A percentile compares a stretch with the other conserved stretches of the same genome.
Evolutionary conservation across 2,113 vertebrate species (phyloP).

Genomic region (Elgaria multicarinata): DNA sequence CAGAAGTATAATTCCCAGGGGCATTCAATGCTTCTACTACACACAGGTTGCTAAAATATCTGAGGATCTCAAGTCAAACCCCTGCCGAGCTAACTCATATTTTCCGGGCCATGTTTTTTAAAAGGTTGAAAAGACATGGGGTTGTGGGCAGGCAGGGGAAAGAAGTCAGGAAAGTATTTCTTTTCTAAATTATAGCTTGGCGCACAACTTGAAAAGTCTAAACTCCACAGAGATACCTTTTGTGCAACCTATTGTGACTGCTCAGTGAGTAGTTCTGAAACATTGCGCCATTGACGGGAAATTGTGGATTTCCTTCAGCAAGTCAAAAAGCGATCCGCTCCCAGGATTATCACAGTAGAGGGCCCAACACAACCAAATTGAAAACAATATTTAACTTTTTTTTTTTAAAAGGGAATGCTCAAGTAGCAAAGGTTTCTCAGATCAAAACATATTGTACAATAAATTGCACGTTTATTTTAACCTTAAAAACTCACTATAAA

Average conservation of each 20-base stretch:
- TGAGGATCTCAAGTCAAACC: conserved; percentile 10
- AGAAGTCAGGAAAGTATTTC: background rate
- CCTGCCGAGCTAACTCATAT: background rate
- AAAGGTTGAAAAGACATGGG: background rate
- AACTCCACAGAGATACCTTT: conserved; percentile 22
- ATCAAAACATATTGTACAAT: background rate
- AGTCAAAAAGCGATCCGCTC: background rate
- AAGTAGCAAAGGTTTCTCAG: background rate
- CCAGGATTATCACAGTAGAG: background rate
- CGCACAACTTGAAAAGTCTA: background rate
- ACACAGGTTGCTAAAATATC: conserved; percentile 16
- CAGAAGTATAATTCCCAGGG: background rate
- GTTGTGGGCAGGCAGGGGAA: background rate
- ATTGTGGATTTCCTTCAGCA: background rate
- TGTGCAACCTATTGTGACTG: conserved; percentile 25
- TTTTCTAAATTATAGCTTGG: conserved; percentile 6
- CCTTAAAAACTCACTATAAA: background rate
- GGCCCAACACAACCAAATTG: background rate
- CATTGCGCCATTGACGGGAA: conserved; percentile 26
- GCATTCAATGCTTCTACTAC: conserved; percentile 15
- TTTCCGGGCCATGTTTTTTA: background rate
- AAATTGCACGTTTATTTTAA: background rate
- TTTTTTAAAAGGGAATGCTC: background rate
- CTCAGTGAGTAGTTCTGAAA: conserved; percentile 22
- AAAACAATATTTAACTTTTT: background rate